A percentile compares a stretch with the other conserved stretches of the same genome.
Conservation (phyloP, 2,113 vertebrate genomes). For the Rhinolophus sinicus region DNA sequence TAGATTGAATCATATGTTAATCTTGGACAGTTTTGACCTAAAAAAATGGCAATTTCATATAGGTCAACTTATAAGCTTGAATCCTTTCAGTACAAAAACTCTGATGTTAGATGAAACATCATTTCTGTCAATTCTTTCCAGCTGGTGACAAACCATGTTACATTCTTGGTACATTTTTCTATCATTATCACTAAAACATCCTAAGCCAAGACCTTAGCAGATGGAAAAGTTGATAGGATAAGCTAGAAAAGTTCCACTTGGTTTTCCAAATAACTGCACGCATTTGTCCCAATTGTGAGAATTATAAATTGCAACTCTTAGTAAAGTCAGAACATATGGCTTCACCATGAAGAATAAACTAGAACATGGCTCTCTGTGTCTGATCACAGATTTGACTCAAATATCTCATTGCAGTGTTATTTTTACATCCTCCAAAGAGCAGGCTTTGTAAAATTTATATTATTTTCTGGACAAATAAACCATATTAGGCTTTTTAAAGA, state of each 20-base stretch:
- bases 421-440: neutral
- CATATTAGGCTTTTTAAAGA: neutral
- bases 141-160: neutral
- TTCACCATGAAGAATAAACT: neutral
- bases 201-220: constrained; percentile 1
- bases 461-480: neutral
- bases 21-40: neutral
- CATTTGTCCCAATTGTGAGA: neutral
- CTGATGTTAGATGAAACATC: neutral
- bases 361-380: neutral
- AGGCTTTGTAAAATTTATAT: neutral
- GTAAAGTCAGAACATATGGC: neutral
- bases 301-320: neutral
- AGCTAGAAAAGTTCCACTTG: neutral
- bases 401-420: neutral
- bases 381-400: neutral
- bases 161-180: neutral
- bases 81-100: neutral
- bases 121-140: neutral
- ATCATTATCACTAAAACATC: neutral
- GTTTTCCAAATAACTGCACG: constrained; percentile 6
- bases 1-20: neutral
- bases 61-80: neutral
- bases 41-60: neutral
- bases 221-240: constrained; percentile 16